Evolutionary conservation across 53 echinoderm and acorn worm genomes (phyloP).

Genomic region (Paracentrotus lividus): DNA sequence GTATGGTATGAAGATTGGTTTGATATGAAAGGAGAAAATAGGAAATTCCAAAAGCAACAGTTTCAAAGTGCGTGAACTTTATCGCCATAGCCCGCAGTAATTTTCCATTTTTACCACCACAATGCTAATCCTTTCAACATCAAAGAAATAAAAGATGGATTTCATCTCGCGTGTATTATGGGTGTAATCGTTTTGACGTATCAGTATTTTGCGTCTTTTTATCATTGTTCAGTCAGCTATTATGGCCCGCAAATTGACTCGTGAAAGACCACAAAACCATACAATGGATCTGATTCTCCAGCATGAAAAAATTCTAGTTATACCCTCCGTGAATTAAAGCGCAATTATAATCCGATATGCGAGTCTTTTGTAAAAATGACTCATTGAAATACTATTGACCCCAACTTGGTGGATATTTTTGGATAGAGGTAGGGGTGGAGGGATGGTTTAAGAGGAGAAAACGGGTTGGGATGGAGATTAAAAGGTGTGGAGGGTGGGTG

Average conservation of each 20-base stretch:
- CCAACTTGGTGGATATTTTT: slow-evolving; percentile 28
- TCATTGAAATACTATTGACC: slow-evolving; percentile 55
- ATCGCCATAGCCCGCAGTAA: not conserved
- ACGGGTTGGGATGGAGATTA: not conserved
- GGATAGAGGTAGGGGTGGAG: not conserved
- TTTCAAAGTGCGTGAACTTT: slow-evolving; percentile 53
- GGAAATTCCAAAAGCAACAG: slow-evolving; percentile 58
- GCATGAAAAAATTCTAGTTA: slow-evolving; percentile 36
- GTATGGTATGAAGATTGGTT: not conserved
- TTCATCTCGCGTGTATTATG: slow-evolving; percentile 39
- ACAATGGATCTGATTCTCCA: slow-evolving; percentile 55
- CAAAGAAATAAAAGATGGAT: slow-evolving; percentile 24
- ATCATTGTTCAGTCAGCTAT: slow-evolving; percentile 59
- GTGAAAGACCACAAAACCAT: slow-evolving; percentile 58
- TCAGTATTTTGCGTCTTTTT: slow-evolving; percentile 49
- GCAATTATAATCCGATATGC: slow-evolving; percentile 71
- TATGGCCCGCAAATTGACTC: slow-evolving; percentile 66
- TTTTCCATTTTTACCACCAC: slow-evolving; percentile 32
- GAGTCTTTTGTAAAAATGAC: slow-evolving; percentile 51
- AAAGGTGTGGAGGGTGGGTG: no score
- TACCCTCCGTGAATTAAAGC: slow-evolving; percentile 52
- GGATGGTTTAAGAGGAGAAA: not conserved
- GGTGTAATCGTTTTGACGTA: slow-evolving; percentile 64
- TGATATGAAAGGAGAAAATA: not conserved
- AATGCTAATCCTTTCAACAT: slow-evolving; percentile 50